Evolutionary conservation across 2,113 vertebrate species (phyloP), one percentile per base, ranked within the genome.

Genomic region (Clupea harengus): DNA sequence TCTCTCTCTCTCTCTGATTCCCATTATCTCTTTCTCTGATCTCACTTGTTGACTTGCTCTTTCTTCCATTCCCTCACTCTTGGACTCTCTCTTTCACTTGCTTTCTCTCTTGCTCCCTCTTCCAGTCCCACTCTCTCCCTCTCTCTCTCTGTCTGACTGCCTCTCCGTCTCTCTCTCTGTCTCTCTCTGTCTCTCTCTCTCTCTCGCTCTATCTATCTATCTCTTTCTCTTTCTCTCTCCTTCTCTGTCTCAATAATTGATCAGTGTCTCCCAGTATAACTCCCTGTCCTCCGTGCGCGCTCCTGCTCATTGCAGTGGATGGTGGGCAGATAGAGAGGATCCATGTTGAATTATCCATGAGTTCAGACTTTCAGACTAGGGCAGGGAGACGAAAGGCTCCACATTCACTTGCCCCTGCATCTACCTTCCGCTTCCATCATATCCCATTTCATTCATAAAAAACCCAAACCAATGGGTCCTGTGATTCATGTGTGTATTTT

Each of bases 161-260:
- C 57, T 64, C 57, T 64, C 54, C 18, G 20, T n/a, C 18, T 64
- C 17, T 22, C 17, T 60, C 45, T 22, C 17, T 60, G 3, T 49
- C 13, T 81, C 50, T 20, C 15, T 22, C 50, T 13, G 46, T 45
- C 57, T n/a, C 0, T 80, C 32, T n/a, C 15, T 54, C 20, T 20
- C 4, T 78, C 6, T 81, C 25, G 18, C 25, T 47, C 22, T 17
- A 1, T 2, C 44, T 45, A 44, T 25, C 5, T 44, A 39, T 60
- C 49, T 50, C 20, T 15, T 10, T 10, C 64, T 72, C 25, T 6
- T 28, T 39, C 9, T 28, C 67, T 75, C 25, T 78, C 32, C 13
- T 17, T 39, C 15, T 39, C 72, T 39, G 13, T 28, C 54, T 86
- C 45, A 86, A 86, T 86, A 82, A 86, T 86, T 86, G 52, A 86